Percentiles rank a stretch among this genome's conserved stretches.
phyloP scores from a whole-genome alignment of 2,797 vertebrate species.

The Tokudaia muenninki region DNA sequence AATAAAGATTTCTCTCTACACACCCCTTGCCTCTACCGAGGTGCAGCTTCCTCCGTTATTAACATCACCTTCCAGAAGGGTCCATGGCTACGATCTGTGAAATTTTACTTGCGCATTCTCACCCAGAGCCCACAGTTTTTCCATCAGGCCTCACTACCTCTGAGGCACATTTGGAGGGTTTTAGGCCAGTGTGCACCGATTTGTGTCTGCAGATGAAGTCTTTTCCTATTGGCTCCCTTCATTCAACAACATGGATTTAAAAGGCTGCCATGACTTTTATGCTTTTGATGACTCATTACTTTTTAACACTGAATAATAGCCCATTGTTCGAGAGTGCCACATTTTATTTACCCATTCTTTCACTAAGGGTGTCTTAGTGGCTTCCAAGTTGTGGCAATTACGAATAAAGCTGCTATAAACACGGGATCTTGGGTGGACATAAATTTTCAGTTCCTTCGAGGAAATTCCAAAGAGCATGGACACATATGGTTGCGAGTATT shows the following conservation, averaged over 20 bases:
- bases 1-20: neutral
- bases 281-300: neutral
- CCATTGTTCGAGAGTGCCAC: neutral
- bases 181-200: neutral
- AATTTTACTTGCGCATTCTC: neutral
- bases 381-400: neutral
- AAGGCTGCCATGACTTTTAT: neutral
- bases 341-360: neutral
- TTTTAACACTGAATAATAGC: neutral
- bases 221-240: neutral
- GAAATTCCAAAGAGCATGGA: neutral
- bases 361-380: neutral
- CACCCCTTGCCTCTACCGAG: accelerated
- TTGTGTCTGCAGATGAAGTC: too few species aligned
- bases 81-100: neutral
- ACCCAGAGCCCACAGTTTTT: neutral
- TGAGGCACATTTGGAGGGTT: neutral
- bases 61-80: neutral
- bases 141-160: neutral
- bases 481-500: neutral
- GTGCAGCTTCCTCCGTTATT: neutral
- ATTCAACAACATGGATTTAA: neutral
- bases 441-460: neutral
- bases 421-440: neutral
- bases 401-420: neutral